A percentile compares a stretch with the other conserved stretches of the same genome.
Conservation (phyloP, 2,113 vertebrate genomes). For the Ctenodactylus gundi region DNA sequence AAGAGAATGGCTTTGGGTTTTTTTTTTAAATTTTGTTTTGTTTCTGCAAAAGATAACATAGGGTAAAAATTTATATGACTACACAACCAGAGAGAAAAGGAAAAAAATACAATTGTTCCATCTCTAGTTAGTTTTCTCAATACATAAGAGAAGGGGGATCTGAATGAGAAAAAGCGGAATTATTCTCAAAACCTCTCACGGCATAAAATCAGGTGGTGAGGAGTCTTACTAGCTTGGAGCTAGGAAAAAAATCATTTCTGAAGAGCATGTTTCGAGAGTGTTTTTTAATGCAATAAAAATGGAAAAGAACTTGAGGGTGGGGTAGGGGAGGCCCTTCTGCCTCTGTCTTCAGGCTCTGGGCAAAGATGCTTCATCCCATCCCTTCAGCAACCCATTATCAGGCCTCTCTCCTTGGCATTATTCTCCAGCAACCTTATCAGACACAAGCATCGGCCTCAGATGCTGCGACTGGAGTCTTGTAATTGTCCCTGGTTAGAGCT, state of each 20-base stretch:
- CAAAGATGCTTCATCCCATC: constrained; percentile 82
- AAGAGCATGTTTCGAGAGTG: constrained; percentile 74
- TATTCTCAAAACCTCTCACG: constrained; percentile 47
- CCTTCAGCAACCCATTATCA: constrained; percentile 86
- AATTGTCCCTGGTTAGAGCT: constrained; percentile 88
- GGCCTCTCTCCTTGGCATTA: constrained; percentile 84
- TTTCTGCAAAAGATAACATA: constrained; percentile 33
- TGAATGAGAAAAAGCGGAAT: constrained; percentile 71
- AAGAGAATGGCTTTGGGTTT: background rate
- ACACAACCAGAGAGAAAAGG: background rate
- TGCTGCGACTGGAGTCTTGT: constrained; percentile 85
- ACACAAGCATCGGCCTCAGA: constrained; percentile 83
- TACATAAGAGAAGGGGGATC: background rate
- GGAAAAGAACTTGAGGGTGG: constrained; percentile 77
- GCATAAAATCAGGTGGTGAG: constrained; percentile 53
- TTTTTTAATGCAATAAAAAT: constrained; percentile 78
- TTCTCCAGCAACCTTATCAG: constrained; percentile 89
- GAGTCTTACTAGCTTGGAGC: constrained; percentile 79
- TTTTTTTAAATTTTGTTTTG: background rate
- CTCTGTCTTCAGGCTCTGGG: constrained; percentile 84
- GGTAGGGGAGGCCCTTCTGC: background rate
- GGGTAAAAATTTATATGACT: background rate
- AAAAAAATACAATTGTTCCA: constrained; percentile 8
- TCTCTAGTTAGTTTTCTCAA: constrained; percentile 51
- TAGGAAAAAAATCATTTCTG: constrained; percentile 73